Percentiles rank a stretch among this genome's conserved stretches.
Evolutionary conservation across 1,140 invertebrate species (phyloP).

Genomic region (Himalopsyche phryganea): DNA sequence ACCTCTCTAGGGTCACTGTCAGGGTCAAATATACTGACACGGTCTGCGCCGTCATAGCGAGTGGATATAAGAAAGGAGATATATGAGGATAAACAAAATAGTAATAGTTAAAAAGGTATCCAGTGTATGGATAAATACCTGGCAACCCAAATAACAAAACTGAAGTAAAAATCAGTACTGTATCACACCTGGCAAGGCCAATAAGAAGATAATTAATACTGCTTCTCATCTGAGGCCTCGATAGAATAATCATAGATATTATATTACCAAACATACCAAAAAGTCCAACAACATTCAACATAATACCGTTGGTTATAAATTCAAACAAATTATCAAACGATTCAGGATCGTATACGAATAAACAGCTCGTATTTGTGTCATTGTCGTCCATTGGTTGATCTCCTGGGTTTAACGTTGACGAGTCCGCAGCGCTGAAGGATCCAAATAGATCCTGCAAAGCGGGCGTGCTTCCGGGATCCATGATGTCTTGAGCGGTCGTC

Average conservation of each 20-base stretch:
- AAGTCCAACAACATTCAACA: conserved; percentile 76
- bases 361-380: conserved; percentile 17
- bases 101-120: conserved; percentile 71
- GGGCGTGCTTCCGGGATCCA: conserved; percentile 5
- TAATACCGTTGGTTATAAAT: conserved; percentile 80
- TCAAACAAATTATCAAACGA: conserved; percentile 60
- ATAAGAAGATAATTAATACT: conserved; percentile 92
- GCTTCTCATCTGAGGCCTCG: conserved; percentile 87
- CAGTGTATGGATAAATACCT: conserved; percentile 77
- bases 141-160: conserved; percentile 84
- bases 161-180: conserved; percentile 80
- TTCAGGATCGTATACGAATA: conserved; percentile 47
- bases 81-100: conserved; percentile 76
- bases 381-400: conserved; percentile 1
- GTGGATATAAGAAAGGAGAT: conserved; percentile 78
- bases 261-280: conserved; percentile 87
- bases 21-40: conserved; percentile 93
- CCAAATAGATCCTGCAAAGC: conserved; percentile 9
- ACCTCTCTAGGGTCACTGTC: conserved; percentile 92
- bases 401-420: conserved; percentile 3
- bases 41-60: conserved; percentile 85
- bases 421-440: conserved; percentile 8
- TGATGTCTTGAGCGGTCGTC: conserved; percentile 4
- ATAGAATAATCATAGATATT: conserved; percentile 86
- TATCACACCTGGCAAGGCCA: conserved; percentile 87